Conservation (phyloP, 2,797 vertebrate genomes). For the Halcyon leucocephala region DNA sequence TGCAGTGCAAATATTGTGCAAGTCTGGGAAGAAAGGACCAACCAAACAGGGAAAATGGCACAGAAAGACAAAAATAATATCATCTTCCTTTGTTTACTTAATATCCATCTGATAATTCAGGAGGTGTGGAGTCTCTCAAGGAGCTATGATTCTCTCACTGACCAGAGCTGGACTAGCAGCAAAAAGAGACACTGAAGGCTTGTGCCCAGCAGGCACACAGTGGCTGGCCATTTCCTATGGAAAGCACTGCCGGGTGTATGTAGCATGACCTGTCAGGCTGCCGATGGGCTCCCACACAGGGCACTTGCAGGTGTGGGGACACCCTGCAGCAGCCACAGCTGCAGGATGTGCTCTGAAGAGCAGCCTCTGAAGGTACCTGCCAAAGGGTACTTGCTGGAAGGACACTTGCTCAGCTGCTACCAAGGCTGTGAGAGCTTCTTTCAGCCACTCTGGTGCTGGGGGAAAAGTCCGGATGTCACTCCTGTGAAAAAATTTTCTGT, state of each 20-base stretch:
- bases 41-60: background rate
- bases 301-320: too few relatives aligned
- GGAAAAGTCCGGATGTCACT: background rate
- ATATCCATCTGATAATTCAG: background rate
- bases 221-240: accelerated
- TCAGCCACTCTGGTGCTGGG: background rate
- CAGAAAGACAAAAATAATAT: background rate
- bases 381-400: background rate
- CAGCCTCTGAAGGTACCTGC: background rate
- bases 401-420: background rate
- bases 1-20: background rate
- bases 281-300: background rate
- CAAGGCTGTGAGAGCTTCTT: background rate
- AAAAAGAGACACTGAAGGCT: accelerated
- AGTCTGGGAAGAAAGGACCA: background rate
- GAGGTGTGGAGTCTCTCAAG: background rate
- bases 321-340: too few relatives aligned
- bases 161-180: background rate
- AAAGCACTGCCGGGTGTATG: background rate
- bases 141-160: background rate
- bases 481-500: too few relatives aligned
- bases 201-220: too few relatives aligned
- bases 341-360: background rate
- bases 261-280: too few relatives aligned
- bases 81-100: background rate